These are phyloP conservation scores for Ibycter americanus DNA, from an alignment of 2,797 vertebrate genomes.

Conservation along the genomic window DNA sequence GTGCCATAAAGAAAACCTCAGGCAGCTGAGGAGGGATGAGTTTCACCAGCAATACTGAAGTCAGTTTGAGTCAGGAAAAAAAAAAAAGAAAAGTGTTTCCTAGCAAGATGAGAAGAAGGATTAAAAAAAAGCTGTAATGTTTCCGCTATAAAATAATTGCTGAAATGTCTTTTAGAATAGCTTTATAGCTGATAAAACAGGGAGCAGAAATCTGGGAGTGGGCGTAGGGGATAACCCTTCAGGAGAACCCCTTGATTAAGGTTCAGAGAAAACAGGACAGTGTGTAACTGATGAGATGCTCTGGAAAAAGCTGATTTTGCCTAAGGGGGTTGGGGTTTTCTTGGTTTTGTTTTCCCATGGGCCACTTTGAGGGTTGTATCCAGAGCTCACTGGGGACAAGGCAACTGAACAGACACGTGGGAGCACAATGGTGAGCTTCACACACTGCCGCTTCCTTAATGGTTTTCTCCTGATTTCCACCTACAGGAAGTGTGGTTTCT, in stretches of 20 bases:
- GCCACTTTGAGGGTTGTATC: background rate
- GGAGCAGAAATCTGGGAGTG: background rate
- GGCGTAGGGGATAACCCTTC: background rate
- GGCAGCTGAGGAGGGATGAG: background rate
- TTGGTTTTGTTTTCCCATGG: background rate
- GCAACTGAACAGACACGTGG: fast-evolving
- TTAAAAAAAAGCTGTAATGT: background rate
- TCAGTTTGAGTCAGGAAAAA: background rate
- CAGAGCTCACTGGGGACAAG: background rate
- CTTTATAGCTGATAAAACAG: background rate
- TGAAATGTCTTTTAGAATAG: background rate
- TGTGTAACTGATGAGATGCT: background rate
- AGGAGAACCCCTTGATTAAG: background rate
- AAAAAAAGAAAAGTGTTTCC: background rate
- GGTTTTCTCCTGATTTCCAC: background rate
- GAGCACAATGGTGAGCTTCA: background rate
- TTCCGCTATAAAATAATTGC: background rate
- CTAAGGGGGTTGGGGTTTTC: background rate
- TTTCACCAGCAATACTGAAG: background rate
- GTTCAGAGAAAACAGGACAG: background rate
- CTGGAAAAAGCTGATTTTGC: background rate
- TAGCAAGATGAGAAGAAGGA: background rate
- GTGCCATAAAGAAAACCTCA: background rate
- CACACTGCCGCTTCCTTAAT: background rate
- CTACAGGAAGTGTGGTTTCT: background rate